A percentile compares a stretch with the other conserved stretches of the same genome.
Conservation (phyloP, 2,888 invertebrate genomes). For the Orthonychiurus folsomi region DNA sequence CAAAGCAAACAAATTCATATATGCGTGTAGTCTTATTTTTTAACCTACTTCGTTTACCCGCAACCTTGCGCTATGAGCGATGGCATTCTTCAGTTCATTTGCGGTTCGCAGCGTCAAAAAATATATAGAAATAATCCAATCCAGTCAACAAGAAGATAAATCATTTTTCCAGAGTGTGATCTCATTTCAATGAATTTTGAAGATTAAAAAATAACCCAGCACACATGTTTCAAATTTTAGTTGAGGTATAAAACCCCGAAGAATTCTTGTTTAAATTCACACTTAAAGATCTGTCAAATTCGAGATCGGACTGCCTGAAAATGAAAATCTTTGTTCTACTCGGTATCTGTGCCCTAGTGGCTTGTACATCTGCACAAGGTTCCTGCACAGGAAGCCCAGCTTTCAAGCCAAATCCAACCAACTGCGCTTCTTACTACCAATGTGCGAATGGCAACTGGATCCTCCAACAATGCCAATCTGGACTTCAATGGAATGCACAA, state of each 20-base stretch:
- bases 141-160: background rate
- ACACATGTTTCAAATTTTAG: background rate
- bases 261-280: background rate
- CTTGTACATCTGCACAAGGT: background rate
- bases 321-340: background rate
- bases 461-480: background rate
- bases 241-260: background rate
- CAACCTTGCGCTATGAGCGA: too few species aligned
- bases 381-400: conserved; percentile 2
- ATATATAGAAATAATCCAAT: background rate
- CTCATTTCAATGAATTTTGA: background rate
- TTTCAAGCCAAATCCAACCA: conserved; percentile 2
- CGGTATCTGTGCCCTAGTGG: background rate
- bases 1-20: too few species aligned
- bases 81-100: too few species aligned
- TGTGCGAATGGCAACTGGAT: background rate
- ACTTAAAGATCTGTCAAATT: background rate
- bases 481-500: conserved; percentile 9
- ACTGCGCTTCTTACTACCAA: conserved; percentile 3
- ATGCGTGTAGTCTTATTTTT: too few species aligned
- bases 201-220: too few species aligned
- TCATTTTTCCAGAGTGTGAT: background rate
- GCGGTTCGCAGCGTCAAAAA: too few species aligned
- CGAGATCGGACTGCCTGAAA: background rate
- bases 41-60: too few species aligned